Conservation (phyloP, 92 coral and sea anemone species). For the Bergia puertoricense region DNA sequence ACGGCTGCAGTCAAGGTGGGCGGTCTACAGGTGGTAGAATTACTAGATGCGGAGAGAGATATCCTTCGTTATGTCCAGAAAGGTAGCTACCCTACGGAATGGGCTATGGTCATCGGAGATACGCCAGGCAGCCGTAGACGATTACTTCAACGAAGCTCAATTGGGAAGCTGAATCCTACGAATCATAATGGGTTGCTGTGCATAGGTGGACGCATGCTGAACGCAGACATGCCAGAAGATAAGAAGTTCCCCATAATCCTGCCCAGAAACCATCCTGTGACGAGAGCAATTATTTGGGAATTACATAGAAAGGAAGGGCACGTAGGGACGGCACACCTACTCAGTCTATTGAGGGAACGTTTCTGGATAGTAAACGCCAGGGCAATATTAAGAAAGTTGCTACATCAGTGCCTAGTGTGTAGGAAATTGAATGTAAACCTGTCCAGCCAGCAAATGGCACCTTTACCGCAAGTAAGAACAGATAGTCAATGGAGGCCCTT, state of each 20-base stretch:
- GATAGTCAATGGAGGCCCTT: neutral
- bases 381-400: neutral
- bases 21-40: too few species aligned
- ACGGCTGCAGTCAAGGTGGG: too few species aligned
- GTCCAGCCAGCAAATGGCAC: neutral
- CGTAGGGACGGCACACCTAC: conserved; percentile 35
- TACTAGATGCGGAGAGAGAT: too few species aligned
- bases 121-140: too few species aligned
- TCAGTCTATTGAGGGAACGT: conserved; percentile 8
- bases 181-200: conserved; percentile 28
- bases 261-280: conserved; percentile 47
- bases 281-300: conserved; percentile 37
- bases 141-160: too few species aligned
- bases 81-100: too few species aligned
- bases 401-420: neutral
- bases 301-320: conserved; percentile 41
- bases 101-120: too few species aligned
- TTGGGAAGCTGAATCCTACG: conserved; percentile 6
- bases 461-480: neutral
- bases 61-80: too few species aligned
- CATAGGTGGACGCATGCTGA: conserved; percentile 47
- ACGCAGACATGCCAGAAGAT: conserved; percentile 35
- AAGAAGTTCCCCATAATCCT: conserved; percentile 44
- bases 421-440: neutral
- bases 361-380: conserved; percentile 14